Conservation (phyloP, 2,797 vertebrate genomes). For the Antrozous pallidus region DNA sequence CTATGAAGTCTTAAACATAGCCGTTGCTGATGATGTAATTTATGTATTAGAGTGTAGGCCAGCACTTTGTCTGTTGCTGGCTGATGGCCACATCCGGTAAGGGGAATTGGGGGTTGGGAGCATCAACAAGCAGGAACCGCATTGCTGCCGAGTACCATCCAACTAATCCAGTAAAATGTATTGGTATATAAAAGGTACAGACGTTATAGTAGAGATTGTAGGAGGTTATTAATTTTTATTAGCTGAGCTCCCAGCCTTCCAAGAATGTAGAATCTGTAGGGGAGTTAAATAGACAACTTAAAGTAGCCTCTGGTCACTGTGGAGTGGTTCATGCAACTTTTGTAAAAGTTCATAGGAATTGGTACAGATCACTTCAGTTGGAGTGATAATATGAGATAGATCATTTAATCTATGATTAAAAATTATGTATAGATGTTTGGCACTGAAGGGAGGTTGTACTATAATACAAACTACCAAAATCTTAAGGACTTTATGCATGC, state of each 20-base stretch:
- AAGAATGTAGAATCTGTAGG: background rate
- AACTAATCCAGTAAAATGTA: conserved; percentile 16
- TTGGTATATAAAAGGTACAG: background rate
- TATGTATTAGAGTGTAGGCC: conserved; percentile 14
- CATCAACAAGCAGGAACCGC: background rate
- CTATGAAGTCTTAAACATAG: conserved; percentile 11
- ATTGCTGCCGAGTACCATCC: background rate
- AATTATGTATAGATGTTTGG: conserved; percentile 49
- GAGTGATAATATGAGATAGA: background rate
- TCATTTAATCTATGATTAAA: conserved; percentile 28
- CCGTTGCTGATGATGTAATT: conserved; percentile 8
- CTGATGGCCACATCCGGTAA: conserved; percentile 27
- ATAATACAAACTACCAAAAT: conserved; percentile 44
- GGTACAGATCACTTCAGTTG: background rate
- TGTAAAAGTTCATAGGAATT: background rate
- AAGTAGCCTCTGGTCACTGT: background rate
- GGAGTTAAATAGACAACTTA: background rate
- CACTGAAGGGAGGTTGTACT: background rate
- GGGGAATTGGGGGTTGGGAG: background rate
- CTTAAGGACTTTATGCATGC: background rate
- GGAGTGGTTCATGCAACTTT: background rate
- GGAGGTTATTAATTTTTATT: conserved; percentile 3
- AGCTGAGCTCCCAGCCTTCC: background rate
- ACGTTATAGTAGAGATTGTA: background rate
- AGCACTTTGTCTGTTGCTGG: conserved; percentile 22